Conservation (phyloP, 2,888 invertebrate species). For the Tigriopus californicus region DNA sequence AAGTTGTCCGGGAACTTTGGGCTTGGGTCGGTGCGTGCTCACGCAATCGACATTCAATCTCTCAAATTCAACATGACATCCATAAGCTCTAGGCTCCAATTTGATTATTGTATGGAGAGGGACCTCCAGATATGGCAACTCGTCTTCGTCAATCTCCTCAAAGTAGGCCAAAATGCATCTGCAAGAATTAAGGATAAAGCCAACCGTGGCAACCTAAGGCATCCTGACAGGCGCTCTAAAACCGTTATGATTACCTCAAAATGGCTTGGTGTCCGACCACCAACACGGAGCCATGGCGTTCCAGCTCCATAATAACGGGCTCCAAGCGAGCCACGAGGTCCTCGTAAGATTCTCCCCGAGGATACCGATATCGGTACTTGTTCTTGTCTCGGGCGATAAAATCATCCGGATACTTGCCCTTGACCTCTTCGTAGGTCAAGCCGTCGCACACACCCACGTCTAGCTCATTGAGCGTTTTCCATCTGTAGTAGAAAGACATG, state of each 20-base stretch:
- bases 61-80: slow-evolving; percentile 68
- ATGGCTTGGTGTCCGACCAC: slow-evolving; percentile 83
- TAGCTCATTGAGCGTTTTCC: slow-evolving; percentile 92
- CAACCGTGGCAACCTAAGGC: slow-evolving; percentile 17
- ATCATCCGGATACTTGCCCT: slow-evolving; percentile 32
- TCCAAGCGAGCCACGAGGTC: slow-evolving; percentile 34
- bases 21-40: slow-evolving; percentile 68
- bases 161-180: slow-evolving; percentile 60
- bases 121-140: slow-evolving; percentile 28
- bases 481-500: slow-evolving; percentile 32
- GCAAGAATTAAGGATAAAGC: slow-evolving; percentile 28
- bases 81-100: slow-evolving; percentile 70
- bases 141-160: slow-evolving; percentile 49
- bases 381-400: slow-evolving; percentile 32
- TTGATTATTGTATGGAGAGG: slow-evolving; percentile 42
- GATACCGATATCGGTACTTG: slow-evolving; percentile 33
- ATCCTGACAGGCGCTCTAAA: neutral
- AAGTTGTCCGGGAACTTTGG: slow-evolving; percentile 24
- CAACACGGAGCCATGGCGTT: slow-evolving; percentile 63
- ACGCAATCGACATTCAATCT: slow-evolving; percentile 73
- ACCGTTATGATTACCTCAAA: neutral
- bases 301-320: slow-evolving; percentile 75
- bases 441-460: slow-evolving; percentile 37
- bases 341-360: slow-evolving; percentile 27
- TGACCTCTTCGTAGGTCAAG: slow-evolving; percentile 35